Percentiles rank a stretch among this genome's conserved stretches.
Evolutionary conservation across 1,140 invertebrate species (phyloP).

Genomic region (Pectinophora gossypiella): DNA sequence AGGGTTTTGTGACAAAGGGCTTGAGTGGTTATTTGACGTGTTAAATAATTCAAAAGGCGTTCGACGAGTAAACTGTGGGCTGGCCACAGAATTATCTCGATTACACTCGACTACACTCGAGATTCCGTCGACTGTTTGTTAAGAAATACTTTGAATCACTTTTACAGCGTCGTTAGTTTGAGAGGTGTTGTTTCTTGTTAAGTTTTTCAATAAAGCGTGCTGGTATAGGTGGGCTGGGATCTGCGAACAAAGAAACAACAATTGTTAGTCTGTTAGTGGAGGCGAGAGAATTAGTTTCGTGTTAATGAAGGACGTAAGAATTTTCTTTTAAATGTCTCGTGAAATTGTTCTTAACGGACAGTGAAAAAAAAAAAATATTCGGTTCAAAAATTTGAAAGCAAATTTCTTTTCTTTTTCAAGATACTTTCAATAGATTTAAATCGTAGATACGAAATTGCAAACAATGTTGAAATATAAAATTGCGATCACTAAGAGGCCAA

Average conservation of each 20-base stretch:
- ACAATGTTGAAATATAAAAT: too few relatives aligned
- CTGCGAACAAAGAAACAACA: constrained; percentile 62
- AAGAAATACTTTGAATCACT: background rate
- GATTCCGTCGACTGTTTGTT: constrained; percentile 15
- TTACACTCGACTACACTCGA: background rate
- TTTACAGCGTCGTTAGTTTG: background rate
- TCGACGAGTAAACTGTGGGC: constrained; percentile 2
- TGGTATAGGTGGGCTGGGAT: constrained; percentile 32
- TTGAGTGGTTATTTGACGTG: constrained; percentile 14
- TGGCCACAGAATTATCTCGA: too few relatives aligned
- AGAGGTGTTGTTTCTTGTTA: constrained; percentile 15
- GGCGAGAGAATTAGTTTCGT: constrained; percentile 25
- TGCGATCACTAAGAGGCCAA: too few relatives aligned
- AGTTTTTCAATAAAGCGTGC: constrained; percentile 35
- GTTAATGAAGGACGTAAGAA: constrained; percentile 16
- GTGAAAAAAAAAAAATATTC: too few relatives aligned
- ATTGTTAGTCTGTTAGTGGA: constrained; percentile 56
- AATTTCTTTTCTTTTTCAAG: too few relatives aligned
- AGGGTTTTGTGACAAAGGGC: constrained; percentile 15
- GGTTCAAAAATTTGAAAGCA: too few relatives aligned
- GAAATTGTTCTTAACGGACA: too few relatives aligned
- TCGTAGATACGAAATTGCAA: too few relatives aligned
- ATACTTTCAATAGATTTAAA: too few relatives aligned
- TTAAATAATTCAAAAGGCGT: constrained; percentile 31
- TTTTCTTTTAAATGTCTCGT: too few relatives aligned